Percentiles rank a stretch among this genome's conserved stretches.
Evolutionary conservation across 1,140 invertebrate genomes (phyloP).

Genomic region (Atta texana): DNA sequence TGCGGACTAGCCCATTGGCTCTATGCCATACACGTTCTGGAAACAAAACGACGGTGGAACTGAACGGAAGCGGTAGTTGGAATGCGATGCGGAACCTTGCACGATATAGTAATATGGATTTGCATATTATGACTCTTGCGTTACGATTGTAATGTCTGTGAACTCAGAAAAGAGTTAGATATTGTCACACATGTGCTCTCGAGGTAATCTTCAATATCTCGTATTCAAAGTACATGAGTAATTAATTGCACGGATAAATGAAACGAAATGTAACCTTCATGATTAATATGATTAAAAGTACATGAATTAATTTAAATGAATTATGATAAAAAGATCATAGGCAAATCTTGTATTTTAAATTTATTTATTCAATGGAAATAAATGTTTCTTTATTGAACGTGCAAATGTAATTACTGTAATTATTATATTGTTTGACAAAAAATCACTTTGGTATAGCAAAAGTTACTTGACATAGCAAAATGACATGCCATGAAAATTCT

Average conservation of each 20-base stretch:
- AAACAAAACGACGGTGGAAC: constrained; percentile 20
- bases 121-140: constrained; percentile 4
- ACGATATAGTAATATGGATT: constrained; percentile 10
- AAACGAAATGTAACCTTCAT: background rate
- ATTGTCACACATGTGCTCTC: background rate
- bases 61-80: constrained; percentile 15
- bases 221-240: background rate
- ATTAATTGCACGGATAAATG: background rate
- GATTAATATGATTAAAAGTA: background rate
- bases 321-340: background rate
- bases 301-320: background rate
- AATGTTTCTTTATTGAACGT: background rate
- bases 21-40: constrained; percentile 2
- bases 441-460: too few relatives aligned
- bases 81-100: background rate
- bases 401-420: background rate
- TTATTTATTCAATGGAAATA: background rate
- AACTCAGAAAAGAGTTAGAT: background rate
- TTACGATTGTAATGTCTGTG: background rate
- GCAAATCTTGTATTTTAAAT: background rate
- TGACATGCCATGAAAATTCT: too few relatives aligned
- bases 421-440: too few relatives aligned
- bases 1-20: constrained; percentile 7
- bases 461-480: too few relatives aligned
- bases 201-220: background rate